Percentiles rank a stretch among this genome's conserved stretches.
Evolutionary conservation across 2,888 invertebrate species (phyloP).

Genomic region (Idaea straminata): DNA sequence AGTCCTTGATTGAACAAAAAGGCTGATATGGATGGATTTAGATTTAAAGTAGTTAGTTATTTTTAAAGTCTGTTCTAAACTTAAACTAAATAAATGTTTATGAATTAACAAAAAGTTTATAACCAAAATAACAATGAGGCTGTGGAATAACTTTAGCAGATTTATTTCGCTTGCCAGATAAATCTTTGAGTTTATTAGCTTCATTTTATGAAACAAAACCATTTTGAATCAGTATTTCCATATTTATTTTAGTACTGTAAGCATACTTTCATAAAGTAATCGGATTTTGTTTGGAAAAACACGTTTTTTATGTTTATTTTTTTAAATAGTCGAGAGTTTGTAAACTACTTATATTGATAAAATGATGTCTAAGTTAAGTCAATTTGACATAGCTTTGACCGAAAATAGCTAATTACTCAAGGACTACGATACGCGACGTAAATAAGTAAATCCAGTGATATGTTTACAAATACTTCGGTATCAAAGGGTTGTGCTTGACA

Average conservation of each 20-base stretch:
- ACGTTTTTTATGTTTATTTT: neutral
- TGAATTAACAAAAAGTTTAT: too few relatives aligned
- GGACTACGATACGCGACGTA: neutral
- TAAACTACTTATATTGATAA: neutral
- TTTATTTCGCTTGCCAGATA: neutral
- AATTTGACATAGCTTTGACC: neutral
- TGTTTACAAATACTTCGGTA: slow-evolving; percentile 20
- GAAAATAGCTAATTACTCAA: neutral
- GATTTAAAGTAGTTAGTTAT: too few relatives aligned
- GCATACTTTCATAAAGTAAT: neutral
- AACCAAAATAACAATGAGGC: too few relatives aligned
- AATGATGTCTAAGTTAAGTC: neutral
- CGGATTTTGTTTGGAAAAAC: neutral
- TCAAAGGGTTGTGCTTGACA: slow-evolving; percentile 31
- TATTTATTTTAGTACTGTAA: neutral
- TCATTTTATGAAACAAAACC: neutral
- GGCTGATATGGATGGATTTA: too few relatives aligned
- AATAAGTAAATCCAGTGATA: slow-evolving; percentile 7
- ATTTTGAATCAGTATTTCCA: neutral
- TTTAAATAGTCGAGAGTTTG: neutral
- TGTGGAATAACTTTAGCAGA: too few relatives aligned
- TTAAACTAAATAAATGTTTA: too few relatives aligned
- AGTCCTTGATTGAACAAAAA: too few relatives aligned
- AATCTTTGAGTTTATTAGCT: neutral
- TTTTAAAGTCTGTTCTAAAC: too few relatives aligned